A percentile compares a stretch with the other conserved stretches of the same genome.
These are phyloP conservation scores for Tortrix viridana DNA, from an alignment of 2,888 invertebrate genomes.

Conservation along the genomic window DNA sequence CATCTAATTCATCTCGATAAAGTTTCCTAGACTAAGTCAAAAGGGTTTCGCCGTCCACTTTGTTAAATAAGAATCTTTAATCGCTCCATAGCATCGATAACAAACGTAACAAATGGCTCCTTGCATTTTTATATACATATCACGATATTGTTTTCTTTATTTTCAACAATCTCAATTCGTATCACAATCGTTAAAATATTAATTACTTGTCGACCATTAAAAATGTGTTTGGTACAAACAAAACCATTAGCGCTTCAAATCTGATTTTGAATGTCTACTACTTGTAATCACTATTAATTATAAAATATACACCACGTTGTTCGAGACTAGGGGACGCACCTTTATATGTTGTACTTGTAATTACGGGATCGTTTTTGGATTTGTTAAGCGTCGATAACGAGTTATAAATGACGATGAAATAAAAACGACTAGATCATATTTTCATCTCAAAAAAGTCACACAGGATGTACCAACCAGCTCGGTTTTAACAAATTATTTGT, in stretches of 20 bases:
- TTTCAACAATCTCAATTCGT: neutral
- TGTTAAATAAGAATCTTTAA: no score
- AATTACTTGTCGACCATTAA: neutral
- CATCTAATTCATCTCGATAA: no score
- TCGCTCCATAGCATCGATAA: no score
- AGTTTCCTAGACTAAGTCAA: no score
- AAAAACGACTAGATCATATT: no score
- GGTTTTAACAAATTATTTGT: no score
- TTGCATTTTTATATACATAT: no score
- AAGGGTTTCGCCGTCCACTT: no score
- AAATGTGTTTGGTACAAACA: neutral
- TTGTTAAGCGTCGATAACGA: neutral
- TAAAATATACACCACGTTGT: conserved; percentile 2
- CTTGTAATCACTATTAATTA: conserved; percentile 11
- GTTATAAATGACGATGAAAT: no score
- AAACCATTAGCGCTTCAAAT: neutral
- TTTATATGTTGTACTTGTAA: neutral
- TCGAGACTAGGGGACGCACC: neutral
- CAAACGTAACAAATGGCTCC: no score
- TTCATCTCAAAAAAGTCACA: no score
- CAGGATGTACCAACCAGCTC: no score
- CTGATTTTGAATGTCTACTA: neutral
- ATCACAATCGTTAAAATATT: neutral
- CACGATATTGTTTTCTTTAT: neutral
- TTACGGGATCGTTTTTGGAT: neutral